Percentiles rank a stretch among this genome's conserved stretches.
These are phyloP conservation scores for Gila robusta DNA, from an alignment of 2,797 vertebrate genomes.

Conservation along the genomic window DNA sequence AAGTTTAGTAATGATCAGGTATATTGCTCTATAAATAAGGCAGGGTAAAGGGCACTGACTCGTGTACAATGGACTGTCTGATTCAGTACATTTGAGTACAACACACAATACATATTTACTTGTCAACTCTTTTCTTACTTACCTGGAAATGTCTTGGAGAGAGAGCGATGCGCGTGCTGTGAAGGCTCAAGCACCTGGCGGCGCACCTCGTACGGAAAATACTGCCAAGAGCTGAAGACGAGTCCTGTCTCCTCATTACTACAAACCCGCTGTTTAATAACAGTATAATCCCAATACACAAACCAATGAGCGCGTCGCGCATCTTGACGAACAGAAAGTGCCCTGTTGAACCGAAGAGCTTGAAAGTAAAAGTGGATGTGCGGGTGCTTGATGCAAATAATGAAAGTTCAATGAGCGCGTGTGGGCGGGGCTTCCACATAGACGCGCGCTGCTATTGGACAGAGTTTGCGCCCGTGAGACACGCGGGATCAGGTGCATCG, in stretches of 20 bases:
- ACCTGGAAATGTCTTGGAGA: conserved; percentile 85
- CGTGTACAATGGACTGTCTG: background rate
- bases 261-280: conserved; percentile 68
- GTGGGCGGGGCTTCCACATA: conserved; percentile 68
- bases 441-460: conserved; percentile 74
- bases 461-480: conserved; percentile 57
- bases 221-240: conserved; percentile 73
- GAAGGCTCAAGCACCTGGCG: conserved; percentile 89
- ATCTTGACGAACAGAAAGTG: conserved; percentile 16
- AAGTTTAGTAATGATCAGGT: background rate
- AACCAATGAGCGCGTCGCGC: conserved; percentile 33
- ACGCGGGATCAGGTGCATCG: conserved; percentile 56
- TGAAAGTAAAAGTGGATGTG: conserved; percentile 52
- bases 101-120: background rate
- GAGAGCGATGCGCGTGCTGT: conserved; percentile 85
- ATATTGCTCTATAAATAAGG: background rate
- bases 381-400: conserved; percentile 53
- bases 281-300: conserved; percentile 80
- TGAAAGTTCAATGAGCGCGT: conserved; percentile 66
- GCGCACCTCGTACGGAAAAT: conserved; percentile 84
- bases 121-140: conserved; percentile 42
- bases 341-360: conserved; percentile 21
- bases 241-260: conserved; percentile 77
- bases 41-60: background rate
- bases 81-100: background rate